A percentile compares a stretch with the other conserved stretches of the same genome.
Evolutionary conservation across 1,140 invertebrate species (phyloP).

Genomic region (Aphaenogaster rudis): DNA sequence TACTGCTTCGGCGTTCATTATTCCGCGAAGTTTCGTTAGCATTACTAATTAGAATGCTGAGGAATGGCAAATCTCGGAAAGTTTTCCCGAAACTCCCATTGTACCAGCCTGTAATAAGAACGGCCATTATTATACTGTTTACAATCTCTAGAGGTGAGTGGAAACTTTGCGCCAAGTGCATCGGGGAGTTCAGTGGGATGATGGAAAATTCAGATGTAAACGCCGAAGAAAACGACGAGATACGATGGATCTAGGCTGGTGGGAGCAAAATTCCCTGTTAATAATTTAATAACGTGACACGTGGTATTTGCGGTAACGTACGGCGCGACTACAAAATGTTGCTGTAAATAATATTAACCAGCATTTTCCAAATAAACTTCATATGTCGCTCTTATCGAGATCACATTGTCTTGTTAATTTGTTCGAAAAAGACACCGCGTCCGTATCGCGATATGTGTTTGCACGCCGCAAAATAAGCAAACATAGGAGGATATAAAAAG

Average conservation of each 20-base stretch:
- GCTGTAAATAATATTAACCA: not conserved
- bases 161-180: slow-evolving; percentile 54
- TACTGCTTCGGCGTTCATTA: slow-evolving; percentile 71
- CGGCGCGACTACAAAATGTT: not conserved
- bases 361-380: not conserved
- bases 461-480: not conserved
- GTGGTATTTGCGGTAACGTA: not conserved
- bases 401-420: slow-evolving; percentile 13
- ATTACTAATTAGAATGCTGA: slow-evolving; percentile 73
- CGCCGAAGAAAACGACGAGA: slow-evolving; percentile 34
- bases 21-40: slow-evolving; percentile 74
- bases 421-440: not conserved
- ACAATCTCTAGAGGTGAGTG: slow-evolving; percentile 64
- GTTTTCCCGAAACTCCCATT: slow-evolving; percentile 63
- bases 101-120: slow-evolving; percentile 71
- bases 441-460: not conserved
- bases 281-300: slow-evolving; percentile 12
- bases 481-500: not conserved
- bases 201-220: slow-evolving; percentile 52
- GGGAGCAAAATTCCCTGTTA: not conserved
- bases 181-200: slow-evolving; percentile 21
- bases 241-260: not conserved
- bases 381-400: not conserved
- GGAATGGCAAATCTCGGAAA: slow-evolving; percentile 58
- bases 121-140: slow-evolving; percentile 75